These are phyloP conservation scores for Poeciliopsis gracilis DNA, from an alignment of 2,797 vertebrate species.

Conservation along the genomic window DNA sequence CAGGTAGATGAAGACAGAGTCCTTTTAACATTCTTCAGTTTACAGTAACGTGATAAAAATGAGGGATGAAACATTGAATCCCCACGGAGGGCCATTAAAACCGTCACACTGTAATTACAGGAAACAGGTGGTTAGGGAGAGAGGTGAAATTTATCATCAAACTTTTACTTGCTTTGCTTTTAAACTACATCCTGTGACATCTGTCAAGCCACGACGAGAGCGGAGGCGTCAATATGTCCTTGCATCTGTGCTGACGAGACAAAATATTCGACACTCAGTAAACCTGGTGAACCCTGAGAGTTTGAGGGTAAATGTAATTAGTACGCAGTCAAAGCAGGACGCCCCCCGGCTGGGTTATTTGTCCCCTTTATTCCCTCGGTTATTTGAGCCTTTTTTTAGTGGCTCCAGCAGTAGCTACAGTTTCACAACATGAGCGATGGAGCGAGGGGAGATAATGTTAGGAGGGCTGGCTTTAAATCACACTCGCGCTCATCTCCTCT, in stretches of 20 bases:
- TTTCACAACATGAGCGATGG: slow-evolving; percentile 61
- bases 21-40: slow-evolving; percentile 10
- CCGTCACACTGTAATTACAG: slow-evolving; percentile 6
- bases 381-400: slow-evolving; percentile 35
- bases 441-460: slow-evolving; percentile 52
- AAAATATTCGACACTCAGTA: slow-evolving; percentile 34
- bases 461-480: slow-evolving; percentile 61
- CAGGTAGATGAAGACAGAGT: slow-evolving; percentile 31
- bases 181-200: slow-evolving; percentile 34
- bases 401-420: slow-evolving; percentile 27
- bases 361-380: slow-evolving; percentile 25
- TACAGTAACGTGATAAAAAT: slow-evolving; percentile 7
- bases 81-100: slow-evolving; percentile 2
- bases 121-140: slow-evolving; percentile 10
- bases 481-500: slow-evolving; percentile 63
- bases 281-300: slow-evolving; percentile 32
- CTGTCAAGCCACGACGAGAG: slow-evolving; percentile 28
- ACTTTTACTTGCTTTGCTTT: slow-evolving; percentile 20
- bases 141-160: slow-evolving; percentile 32
- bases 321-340: slow-evolving; percentile 22
- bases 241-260: slow-evolving; percentile 46
- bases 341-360: neutral
- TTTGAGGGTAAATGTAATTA: slow-evolving; percentile 37
- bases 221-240: slow-evolving; percentile 44
- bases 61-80: slow-evolving; percentile 21